Percentiles rank a stretch among this genome's conserved stretches.
These are phyloP conservation scores for Misgurnus mizolepis DNA, from an alignment of 2,113 vertebrate species.

Conservation along the genomic window DNA sequence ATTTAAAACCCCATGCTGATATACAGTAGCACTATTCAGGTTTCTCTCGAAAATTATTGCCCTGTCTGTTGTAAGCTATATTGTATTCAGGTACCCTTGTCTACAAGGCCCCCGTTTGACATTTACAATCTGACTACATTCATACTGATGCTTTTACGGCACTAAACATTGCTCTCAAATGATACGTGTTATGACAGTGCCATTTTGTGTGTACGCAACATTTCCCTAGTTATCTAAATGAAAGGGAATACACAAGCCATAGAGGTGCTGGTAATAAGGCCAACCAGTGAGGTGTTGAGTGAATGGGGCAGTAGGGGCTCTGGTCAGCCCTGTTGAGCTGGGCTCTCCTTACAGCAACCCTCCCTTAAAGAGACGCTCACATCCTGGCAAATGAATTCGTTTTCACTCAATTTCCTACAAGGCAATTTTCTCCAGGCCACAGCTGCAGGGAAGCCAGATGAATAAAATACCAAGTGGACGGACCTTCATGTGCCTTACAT, in stretches of 20 bases:
- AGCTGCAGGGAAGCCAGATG: constrained; percentile 1
- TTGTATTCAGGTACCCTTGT: neutral
- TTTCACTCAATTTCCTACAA: constrained; percentile 46
- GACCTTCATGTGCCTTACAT: constrained; percentile 1
- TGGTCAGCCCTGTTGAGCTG: neutral
- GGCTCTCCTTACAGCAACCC: constrained; percentile 35
- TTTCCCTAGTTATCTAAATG: constrained; percentile 14
- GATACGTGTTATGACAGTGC: neutral
- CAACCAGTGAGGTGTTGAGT: neutral
- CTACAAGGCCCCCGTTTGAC: neutral
- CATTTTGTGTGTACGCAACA: neutral
- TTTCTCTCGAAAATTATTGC: neutral
- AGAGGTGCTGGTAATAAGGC: constrained; percentile 18
- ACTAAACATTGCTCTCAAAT: neutral
- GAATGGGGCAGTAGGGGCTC: neutral
- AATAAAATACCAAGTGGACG: neutral
- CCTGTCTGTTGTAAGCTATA: neutral
- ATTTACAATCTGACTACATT: constrained; percentile 13
- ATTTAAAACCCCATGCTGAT: too few relatives aligned
- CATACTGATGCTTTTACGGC: neutral
- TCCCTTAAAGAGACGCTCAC: constrained; percentile 43
- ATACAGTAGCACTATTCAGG: neutral
- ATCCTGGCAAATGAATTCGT: constrained; percentile 37
- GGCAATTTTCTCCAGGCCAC: constrained; percentile 26
- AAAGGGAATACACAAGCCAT: constrained; percentile 1